Evolutionary conservation across 2,888 invertebrate species (phyloP), one percentile per base, ranked within the genome.

Genomic region (Leptinotarsa juncta): DNA sequence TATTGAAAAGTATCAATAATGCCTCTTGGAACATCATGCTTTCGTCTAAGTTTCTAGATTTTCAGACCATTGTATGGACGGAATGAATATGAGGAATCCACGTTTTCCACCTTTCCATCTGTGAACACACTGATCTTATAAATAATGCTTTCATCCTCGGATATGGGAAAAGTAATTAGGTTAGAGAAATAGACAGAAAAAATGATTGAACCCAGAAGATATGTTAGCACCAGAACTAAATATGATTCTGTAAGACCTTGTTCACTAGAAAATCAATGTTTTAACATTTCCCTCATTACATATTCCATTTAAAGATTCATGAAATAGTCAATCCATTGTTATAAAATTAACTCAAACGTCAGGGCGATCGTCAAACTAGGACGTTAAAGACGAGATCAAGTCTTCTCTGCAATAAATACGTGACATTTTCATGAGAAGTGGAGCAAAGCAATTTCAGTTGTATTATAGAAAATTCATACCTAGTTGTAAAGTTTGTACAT

Each of bases 391-490:
- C 65, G 55, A 65, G 20, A 60, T 60, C 60, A n/a, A 53, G 60
- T 50, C n/a, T 72, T 51, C 42, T 42, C 10, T 42, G 42, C 51
- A 62, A 70, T 65, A 57, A 70, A 74, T 71, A 68, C 65, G 71
- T 73, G 77, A 77, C 77, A 77, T 71, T 71, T 75, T 66, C 77
- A 62, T 77, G 77, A 66, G 77, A 77, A 77, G 48, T 77, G 71
- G 77, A 77, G 77, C 77, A 73, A 60, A 67, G 71, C 65, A 72
- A 77, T 77, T 66, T 67, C 62, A 53, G 60, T 53, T 67, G 23
- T 73, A 55, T 23, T 23, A 62, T 62, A n/a, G 42, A 62, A 62
- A 62, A 62, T 62, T 62, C 32, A 62, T 42, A 32, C n/a, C 32
- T 53, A 32, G 16, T 60, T 65, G 42, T 51, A 18, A 66, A 65